phyloP scores from a whole-genome alignment of 2,113 vertebrate species.

The Sapayoa aenigma region DNA sequence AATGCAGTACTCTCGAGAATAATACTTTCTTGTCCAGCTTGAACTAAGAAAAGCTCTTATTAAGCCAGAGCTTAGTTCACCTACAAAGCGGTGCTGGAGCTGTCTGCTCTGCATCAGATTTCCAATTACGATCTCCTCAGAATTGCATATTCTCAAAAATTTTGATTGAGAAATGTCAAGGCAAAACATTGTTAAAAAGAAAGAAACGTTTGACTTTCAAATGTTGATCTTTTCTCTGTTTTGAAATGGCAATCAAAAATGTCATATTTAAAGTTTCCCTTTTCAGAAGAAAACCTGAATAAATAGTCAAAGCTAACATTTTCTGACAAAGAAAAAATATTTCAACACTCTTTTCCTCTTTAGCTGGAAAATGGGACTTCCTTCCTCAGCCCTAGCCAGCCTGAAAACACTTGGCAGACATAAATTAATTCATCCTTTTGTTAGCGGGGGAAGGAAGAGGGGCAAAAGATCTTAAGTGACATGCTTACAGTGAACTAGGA shows the following conservation, averaged over 20 bases:
- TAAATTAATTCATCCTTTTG: background rate
- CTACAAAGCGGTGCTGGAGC: background rate
- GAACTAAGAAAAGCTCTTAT: background rate
- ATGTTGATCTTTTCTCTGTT: background rate
- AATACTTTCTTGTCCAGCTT: background rate
- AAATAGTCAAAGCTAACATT: conserved; percentile 43
- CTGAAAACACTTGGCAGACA: background rate
- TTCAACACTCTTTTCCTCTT: conserved; percentile 12
- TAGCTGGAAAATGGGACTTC: background rate
- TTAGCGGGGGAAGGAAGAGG: background rate
- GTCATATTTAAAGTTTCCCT: background rate
- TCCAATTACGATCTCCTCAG: background rate
- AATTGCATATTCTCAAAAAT: background rate
- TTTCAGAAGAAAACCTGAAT: conserved; percentile 13
- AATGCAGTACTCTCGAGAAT: background rate
- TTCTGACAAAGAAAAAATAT: conserved; percentile 35
- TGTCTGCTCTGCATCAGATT: background rate
- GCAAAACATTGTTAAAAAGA: background rate
- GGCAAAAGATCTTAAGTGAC: background rate
- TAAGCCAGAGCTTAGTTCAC: background rate
- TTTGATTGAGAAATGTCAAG: conserved; percentile 7
- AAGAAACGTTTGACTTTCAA: background rate
- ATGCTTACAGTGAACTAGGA: accelerated
- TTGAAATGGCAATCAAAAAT: conserved; percentile 36
- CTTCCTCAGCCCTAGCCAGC: background rate